Evolutionary conservation across 2,113 vertebrate species (phyloP).

Genomic region (Rynchops niger): DNA sequence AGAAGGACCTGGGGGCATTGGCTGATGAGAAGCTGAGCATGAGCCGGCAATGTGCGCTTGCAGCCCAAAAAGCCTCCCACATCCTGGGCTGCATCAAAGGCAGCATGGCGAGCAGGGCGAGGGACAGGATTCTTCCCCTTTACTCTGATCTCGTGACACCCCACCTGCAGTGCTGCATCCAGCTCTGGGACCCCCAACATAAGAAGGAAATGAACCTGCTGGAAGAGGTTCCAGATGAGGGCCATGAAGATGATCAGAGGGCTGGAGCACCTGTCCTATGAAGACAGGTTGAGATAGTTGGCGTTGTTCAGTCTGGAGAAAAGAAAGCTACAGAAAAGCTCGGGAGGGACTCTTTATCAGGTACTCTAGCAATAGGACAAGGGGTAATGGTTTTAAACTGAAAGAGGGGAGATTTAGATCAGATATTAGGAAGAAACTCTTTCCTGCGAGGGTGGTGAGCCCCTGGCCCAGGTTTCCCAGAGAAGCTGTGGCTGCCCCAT

Average conservation of each 20-base stretch:
- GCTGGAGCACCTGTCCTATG: not conserved
- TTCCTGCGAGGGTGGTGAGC: not conserved
- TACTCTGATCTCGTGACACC: not conserved
- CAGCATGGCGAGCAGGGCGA: not conserved
- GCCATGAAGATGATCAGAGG: not conserved
- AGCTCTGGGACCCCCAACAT: not conserved
- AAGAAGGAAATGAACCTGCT: not conserved
- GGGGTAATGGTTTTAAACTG: not conserved
- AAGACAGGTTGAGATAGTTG: not conserved
- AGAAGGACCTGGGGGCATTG: not conserved
- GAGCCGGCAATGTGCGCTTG: too few relatives aligned
- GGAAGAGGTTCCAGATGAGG: not conserved
- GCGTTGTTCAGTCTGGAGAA: not conserved
- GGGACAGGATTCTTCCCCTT: not conserved
- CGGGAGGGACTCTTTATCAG: not conserved
- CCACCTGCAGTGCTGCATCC: not conserved
- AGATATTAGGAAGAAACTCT: not conserved
- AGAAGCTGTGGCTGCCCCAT: not conserved
- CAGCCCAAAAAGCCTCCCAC: not conserved
- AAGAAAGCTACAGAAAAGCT: not conserved
- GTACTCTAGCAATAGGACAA: not conserved
- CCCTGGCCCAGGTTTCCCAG: not conserved
- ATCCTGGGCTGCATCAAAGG: not conserved
- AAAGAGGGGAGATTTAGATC: not conserved
- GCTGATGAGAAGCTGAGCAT: not conserved